phyloP scores from a whole-genome alignment of 2,113 vertebrate genomes.

The Dromas ardeola region DNA sequence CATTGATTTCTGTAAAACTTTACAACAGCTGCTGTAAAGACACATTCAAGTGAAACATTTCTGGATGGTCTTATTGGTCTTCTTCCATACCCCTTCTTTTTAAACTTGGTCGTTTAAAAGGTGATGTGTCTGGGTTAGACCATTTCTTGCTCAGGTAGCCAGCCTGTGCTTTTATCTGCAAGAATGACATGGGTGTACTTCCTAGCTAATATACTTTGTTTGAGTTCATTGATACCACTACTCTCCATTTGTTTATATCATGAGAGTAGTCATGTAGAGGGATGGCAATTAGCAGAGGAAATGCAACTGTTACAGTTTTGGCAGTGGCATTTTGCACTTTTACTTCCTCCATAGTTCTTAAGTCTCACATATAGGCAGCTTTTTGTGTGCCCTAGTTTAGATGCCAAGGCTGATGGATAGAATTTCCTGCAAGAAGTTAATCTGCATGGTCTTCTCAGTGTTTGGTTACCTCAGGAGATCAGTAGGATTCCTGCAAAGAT shows the following conservation, averaged over 20 bases:
- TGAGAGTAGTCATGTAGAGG: background rate
- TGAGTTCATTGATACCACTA: background rate
- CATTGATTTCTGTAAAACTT: background rate
- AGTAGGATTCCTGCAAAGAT: background rate
- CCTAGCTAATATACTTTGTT: background rate
- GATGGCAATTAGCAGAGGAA: background rate
- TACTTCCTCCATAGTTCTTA: background rate
- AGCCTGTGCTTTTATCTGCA: background rate
- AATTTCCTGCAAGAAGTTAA: conserved; percentile 20
- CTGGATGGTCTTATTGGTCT: background rate
- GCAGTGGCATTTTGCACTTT: background rate
- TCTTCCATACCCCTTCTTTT: background rate
- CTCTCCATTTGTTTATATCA: background rate
- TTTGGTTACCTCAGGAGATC: background rate
- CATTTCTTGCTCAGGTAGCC: background rate
- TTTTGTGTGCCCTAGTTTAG: background rate
- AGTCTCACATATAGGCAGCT: background rate
- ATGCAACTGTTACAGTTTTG: background rate
- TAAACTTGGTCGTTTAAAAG: background rate
- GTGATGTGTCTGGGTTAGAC: background rate
- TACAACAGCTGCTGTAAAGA: background rate
- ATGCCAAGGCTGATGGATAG: background rate
- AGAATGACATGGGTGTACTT: background rate
- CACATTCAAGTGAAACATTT: background rate
- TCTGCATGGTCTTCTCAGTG: background rate